phyloP scores from a whole-genome alignment of 1,140 invertebrate species.

The Parasteatoda tepidariorum region DNA sequence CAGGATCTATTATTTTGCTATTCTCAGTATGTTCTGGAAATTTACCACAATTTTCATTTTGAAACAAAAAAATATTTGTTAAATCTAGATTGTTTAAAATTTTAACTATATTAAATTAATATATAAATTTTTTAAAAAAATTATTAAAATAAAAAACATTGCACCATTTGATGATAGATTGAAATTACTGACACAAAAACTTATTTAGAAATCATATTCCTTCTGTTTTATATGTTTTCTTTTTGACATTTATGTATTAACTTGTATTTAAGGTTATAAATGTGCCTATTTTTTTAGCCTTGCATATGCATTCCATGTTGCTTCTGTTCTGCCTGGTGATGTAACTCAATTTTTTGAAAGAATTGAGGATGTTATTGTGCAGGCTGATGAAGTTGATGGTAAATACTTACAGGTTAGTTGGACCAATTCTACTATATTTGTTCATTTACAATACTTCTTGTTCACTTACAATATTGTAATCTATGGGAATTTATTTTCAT shows the following conservation, averaged over 20 bases:
- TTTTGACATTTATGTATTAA: not conserved
- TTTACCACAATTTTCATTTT: no score
- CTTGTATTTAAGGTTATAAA: not conserved
- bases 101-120: no score
- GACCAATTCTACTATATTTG: not conserved
- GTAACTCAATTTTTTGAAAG: constrained; percentile 77
- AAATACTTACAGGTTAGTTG: constrained; percentile 73
- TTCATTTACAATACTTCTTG: not conserved
- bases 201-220: not conserved
- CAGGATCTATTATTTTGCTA: no score
- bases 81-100: no score
- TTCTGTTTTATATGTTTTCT: not conserved
- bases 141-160: no score
- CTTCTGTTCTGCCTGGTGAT: constrained; percentile 75
- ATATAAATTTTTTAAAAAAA: no score
- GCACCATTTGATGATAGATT: no score
- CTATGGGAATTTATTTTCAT: not conserved
- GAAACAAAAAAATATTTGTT: no score
- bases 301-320: constrained; percentile 86
- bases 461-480: not conserved
- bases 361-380: constrained; percentile 90
- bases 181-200: no score
- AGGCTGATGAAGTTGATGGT: constrained; percentile 94
- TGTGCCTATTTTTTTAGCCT: constrained; percentile 72
- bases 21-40: no score